These are phyloP conservation scores for Heliconius nattereri DNA, from an alignment of 1,140 invertebrate genomes.

Conservation along the genomic window DNA sequence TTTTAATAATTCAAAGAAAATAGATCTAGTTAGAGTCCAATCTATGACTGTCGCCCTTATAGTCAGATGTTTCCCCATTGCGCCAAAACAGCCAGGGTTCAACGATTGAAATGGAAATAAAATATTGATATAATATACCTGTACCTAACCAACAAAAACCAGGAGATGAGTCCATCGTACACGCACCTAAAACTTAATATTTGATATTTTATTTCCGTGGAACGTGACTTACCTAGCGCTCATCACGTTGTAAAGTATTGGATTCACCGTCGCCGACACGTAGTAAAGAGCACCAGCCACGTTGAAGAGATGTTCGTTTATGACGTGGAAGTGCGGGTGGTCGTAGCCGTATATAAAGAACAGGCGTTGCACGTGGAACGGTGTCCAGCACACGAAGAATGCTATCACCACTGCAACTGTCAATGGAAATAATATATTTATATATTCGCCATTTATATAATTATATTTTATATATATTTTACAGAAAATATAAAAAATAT, in stretches of 20 bases:
- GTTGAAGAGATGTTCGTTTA: conserved; percentile 91
- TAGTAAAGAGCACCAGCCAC: conserved; percentile 92
- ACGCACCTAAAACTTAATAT: background rate
- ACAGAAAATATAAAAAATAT: background rate
- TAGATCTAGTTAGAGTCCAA: background rate
- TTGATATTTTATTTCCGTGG: background rate
- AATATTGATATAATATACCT: no score
- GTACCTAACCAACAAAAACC: no score
- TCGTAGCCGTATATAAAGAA: conserved; percentile 87
- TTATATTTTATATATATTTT: background rate
- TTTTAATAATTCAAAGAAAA: background rate
- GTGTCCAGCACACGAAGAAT: conserved; percentile 98
- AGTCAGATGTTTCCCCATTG: no score
- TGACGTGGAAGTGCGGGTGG: conserved; percentile 83
- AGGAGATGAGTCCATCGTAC: no score
- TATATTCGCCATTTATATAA: background rate
- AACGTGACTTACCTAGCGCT: conserved; percentile 81
- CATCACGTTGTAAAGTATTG: conserved; percentile 95
- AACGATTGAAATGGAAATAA: no score
- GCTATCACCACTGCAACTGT: conserved; percentile 96
- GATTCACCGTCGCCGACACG: conserved; percentile 92
- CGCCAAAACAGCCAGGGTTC: no score
- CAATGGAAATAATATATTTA: conserved; percentile 1
- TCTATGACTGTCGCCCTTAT: no score
- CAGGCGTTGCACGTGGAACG: conserved; percentile 95